phyloP scores from a whole-genome alignment of 2,888 invertebrate genomes.

The Leptinotarsa tumamoca region DNA sequence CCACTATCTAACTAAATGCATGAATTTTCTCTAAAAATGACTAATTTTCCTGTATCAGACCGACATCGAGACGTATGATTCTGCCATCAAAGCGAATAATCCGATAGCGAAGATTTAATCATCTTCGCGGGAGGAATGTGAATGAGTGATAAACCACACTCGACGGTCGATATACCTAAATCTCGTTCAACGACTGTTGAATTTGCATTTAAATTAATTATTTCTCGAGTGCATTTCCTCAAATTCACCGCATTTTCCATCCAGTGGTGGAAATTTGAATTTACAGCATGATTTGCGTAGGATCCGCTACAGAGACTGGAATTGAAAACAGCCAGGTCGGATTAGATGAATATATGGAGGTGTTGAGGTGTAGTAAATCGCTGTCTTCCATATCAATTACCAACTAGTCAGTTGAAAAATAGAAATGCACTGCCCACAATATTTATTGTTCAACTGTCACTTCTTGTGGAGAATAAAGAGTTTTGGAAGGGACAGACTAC shows the following conservation, averaged over 20 bases:
- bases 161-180: slow-evolving; percentile 4
- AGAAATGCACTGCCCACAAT: too few species aligned
- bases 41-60: background rate
- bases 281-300: slow-evolving; percentile 1
- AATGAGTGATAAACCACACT: slow-evolving; percentile 11
- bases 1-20: too few species aligned
- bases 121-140: background rate
- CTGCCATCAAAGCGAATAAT: background rate
- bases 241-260: slow-evolving; percentile 10
- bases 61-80: background rate
- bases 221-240: slow-evolving; percentile 17
- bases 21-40: background rate
- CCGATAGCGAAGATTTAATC: background rate
- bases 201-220: slow-evolving; percentile 20
- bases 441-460: too few species aligned
- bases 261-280: slow-evolving; percentile 16
- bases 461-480: too few species aligned
- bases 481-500: too few species aligned
- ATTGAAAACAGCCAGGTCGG: slow-evolving; percentile 7
- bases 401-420: background rate
- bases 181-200: slow-evolving; percentile 8
- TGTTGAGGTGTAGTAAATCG: background rate
- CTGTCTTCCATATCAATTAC: background rate
- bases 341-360: slow-evolving; percentile 7
- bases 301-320: slow-evolving; percentile 2